phyloP scores from a whole-genome alignment of 2,888 invertebrate species.

The Acronicta psi region DNA sequence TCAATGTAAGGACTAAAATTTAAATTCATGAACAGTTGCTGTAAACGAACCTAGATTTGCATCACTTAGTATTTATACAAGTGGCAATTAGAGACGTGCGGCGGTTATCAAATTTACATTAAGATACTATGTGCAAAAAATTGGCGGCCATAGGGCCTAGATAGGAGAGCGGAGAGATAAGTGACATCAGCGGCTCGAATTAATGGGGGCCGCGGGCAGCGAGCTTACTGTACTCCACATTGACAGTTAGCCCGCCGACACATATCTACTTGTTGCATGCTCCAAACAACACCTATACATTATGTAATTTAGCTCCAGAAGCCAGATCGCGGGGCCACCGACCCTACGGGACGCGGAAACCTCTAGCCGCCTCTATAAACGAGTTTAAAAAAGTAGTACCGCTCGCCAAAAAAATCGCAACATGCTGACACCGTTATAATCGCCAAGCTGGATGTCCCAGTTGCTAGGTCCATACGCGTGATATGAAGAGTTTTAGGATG shows the following conservation, averaged over 20 bases:
- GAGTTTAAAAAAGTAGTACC: constrained; percentile 90
- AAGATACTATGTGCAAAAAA: constrained; percentile 85
- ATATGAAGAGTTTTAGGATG: constrained; percentile 81
- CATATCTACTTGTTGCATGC: constrained; percentile 89
- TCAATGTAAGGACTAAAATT: constrained; percentile 60
- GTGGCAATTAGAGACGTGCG: constrained; percentile 82
- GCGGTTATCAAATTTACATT: constrained; percentile 84
- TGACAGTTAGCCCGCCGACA: constrained; percentile 89
- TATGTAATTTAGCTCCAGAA: constrained; percentile 89
- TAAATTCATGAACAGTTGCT: constrained; percentile 63
- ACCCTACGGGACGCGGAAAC: constrained; percentile 89
- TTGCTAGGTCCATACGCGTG: constrained; percentile 84
- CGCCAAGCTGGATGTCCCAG: constrained; percentile 89
- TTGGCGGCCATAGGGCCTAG: constrained; percentile 88
- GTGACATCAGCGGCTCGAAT: constrained; percentile 89
- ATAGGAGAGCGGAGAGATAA: constrained; percentile 88
- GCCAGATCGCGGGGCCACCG: constrained; percentile 86
- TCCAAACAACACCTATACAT: constrained; percentile 86
- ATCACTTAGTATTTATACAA: constrained; percentile 76
- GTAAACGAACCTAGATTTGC: constrained; percentile 73
- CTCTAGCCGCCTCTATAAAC: constrained; percentile 89
- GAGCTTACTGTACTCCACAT: constrained; percentile 89
- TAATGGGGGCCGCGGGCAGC: constrained; percentile 88
- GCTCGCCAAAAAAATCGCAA: constrained; percentile 90
- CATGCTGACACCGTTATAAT: constrained; percentile 90